Base-by-base conservation (phyloP, 1,140 invertebrate species). In the Odontomachus brunneus region DNA sequence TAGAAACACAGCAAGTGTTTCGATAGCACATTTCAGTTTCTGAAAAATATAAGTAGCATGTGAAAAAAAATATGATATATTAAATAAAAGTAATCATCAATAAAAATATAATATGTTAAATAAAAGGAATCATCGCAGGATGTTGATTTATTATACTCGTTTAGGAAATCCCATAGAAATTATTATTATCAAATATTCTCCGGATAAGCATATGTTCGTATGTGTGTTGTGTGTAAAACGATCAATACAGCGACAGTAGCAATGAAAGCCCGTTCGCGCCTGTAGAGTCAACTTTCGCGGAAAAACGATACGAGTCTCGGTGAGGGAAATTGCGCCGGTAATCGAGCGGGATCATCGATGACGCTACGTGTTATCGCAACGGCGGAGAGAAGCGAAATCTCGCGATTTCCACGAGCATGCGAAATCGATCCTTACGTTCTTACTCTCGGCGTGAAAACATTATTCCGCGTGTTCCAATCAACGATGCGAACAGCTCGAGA, bases 181-280 rank as follows among this genome's bases (percentile, higher is more conserved):
- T n/a, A n/a, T n/a, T n/a, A n/a, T n/a, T n/a, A n/a, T n/a, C n/a
- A n/a, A n/a, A n/a, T n/a, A n/a, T n/a, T n/a, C n/a, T n/a, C n/a
- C n/a, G n/a, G n/a, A n/a, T n/a, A n/a, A n/a, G n/a, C n/a, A 5
- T 33, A 5, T 33, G 29, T 33, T 2, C 5, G 29, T 33, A 11
- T 11, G 38, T 11, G 38, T 44, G n/a, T 0, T 11, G 38, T 57
- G 72, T 82, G 69, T 44, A 83, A 62, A 82, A 60, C 66, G 76
- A 84, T 82, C 53, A 19, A 81, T 83, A 49, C 73, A 33, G 49
- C 59, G 38, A 76, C 67, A 82, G 51, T 55, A 59, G 49, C 49
- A 67, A 69, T 44, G 57, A 71, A 75, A 76, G 29, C 80, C n/a
- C 62, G 59, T 60, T 49, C 19, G 24, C 22, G 59, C 55, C 38